phyloP scores from a whole-genome alignment of 2,888 invertebrate species.

The Aleiodes leptofemur region DNA sequence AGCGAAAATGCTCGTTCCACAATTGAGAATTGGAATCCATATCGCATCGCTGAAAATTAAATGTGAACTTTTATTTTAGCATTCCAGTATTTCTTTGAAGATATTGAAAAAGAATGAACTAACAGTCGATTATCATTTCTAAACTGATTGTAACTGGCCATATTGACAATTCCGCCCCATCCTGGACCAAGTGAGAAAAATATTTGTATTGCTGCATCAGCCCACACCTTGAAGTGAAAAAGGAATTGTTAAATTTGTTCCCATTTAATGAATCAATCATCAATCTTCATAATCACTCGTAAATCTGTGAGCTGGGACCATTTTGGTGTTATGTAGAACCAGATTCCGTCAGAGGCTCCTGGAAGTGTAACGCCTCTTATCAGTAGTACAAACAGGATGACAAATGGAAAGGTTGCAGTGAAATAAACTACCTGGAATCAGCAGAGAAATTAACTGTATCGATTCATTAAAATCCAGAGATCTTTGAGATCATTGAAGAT shows the following conservation, averaged over 20 bases:
- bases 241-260: background rate
- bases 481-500: background rate
- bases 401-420: constrained; percentile 89
- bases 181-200: constrained; percentile 94
- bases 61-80: background rate
- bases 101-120: constrained; percentile 51
- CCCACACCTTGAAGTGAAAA: constrained; percentile 84
- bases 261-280: constrained; percentile 3
- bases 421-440: constrained; percentile 84
- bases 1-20: constrained; percentile 86
- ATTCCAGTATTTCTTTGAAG: background rate
- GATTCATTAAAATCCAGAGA: constrained; percentile 14
- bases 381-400: constrained; percentile 84
- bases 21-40: constrained; percentile 83
- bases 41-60: constrained; percentile 79
- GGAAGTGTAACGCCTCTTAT: constrained; percentile 88
- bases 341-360: constrained; percentile 86
- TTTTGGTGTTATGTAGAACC: constrained; percentile 87
- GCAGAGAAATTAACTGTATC: constrained; percentile 40
- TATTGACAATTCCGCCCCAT: constrained; percentile 89
- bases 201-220: constrained; percentile 94
- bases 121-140: constrained; percentile 83
- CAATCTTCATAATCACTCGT: constrained; percentile 76
- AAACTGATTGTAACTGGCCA: constrained; percentile 90
- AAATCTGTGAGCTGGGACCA: constrained; percentile 86